Percentiles rank a stretch among this genome's conserved stretches.
These are phyloP conservation scores for Istiophorus platypterus DNA, from an alignment of 2,113 vertebrate species.

Conservation along the genomic window DNA sequence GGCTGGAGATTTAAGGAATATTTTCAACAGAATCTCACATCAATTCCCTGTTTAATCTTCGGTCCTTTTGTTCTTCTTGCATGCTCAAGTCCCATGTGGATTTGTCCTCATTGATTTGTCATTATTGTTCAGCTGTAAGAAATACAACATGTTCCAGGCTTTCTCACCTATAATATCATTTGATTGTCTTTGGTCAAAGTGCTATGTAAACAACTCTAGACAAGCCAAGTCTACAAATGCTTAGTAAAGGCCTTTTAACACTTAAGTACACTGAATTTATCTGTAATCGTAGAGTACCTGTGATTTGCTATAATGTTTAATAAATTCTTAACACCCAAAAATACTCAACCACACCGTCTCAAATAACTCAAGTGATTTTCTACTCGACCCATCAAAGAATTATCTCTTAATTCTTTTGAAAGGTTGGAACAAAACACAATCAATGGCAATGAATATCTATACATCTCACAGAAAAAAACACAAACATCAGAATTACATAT, in stretches of 20 bases:
- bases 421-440: slow-evolving; percentile 43
- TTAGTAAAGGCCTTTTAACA: slow-evolving; percentile 64
- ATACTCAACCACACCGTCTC: slow-evolving; percentile 28
- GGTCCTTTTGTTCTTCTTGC: slow-evolving; percentile 14
- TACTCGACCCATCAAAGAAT: slow-evolving; percentile 5
- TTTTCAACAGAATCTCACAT: slow-evolving; percentile 43
- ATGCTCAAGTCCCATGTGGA: background rate
- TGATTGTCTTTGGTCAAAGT: slow-evolving; percentile 75
- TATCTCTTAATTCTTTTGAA: slow-evolving; percentile 14
- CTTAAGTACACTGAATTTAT: slow-evolving; percentile 62
- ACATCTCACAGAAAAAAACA: slow-evolving; percentile 48
- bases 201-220: slow-evolving; percentile 52
- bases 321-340: slow-evolving; percentile 19
- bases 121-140: slow-evolving; percentile 31
- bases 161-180: slow-evolving; percentile 23
- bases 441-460: slow-evolving; percentile 24
- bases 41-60: slow-evolving; percentile 50
- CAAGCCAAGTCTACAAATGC: slow-evolving; percentile 42
- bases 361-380: slow-evolving; percentile 32
- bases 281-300: slow-evolving; percentile 37
- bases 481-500: slow-evolving; percentile 34
- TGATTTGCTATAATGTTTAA: slow-evolving; percentile 19
- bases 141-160: slow-evolving; percentile 23
- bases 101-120: slow-evolving; percentile 33
- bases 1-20: slow-evolving; percentile 26